Evolutionary conservation across 2,888 invertebrate genomes (phyloP), one percentile per base, ranked within the genome.

Genomic region (Euphydryas editha): DNA sequence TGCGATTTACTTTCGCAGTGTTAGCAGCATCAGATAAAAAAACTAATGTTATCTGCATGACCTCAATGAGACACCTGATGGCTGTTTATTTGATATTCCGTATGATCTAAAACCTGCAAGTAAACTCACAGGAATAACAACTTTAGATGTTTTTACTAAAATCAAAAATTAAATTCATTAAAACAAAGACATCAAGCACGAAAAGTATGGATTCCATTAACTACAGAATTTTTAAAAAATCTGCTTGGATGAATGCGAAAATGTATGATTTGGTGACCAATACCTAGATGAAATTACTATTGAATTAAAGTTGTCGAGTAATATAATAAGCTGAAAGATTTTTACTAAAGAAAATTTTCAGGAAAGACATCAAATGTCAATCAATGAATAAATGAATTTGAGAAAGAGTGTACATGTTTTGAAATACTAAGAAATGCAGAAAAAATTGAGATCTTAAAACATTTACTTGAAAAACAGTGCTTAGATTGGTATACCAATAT

Each of bases 401-500:
- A 67, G 39, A 37, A 37, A 6, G 59, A 67, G 36, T 67, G 65
- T 65, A 5, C 20, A n/a, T 55, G 60, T 2, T 24, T 60, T n/a
- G 47, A 46, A 5, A 58, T 59, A 17, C 46, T 46, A 17, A 17
- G 8, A 17, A 18, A 47, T 47, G 37, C 17, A 21, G 37, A 63
- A 15, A 49, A 49, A 39, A 67, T 60, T 51, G n/a, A 59, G 46
- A 57, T 30, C 5, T 47, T 64, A 21, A 58, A 57, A 62, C 49
- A 65, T 46, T 68, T 69, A 54, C 11, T 72, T 51, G 70, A 70
- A 18, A 62, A 69, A 46, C 63, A 59, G 8, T 62, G 63, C 65
- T 17, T 65, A 18, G 69, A 71, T 49, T 70, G 71, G 71, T 68
- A 71, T 54, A 59, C 61, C 46, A 60, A 51, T 20, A 71, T 73